Evolutionary conservation across 35 echinoderm and acorn worm species (phyloP).

Genomic region (Ophioderma brevispina): DNA sequence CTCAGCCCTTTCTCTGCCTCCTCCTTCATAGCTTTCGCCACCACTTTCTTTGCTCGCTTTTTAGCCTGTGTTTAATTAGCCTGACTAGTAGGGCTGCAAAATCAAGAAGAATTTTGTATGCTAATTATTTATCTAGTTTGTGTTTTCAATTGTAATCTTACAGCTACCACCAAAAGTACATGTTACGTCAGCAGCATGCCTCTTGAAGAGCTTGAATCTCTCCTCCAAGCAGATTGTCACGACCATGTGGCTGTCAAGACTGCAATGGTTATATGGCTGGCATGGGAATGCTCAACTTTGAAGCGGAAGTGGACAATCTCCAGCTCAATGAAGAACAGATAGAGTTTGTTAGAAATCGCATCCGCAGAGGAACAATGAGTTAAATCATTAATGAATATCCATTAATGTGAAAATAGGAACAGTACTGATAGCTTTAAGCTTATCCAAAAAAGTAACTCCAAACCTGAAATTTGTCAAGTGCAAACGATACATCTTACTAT

Average conservation of each 20-base stretch:
- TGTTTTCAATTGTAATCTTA: not conserved
- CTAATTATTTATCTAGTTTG: no score
- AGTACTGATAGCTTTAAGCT: not conserved
- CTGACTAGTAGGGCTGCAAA: no score
- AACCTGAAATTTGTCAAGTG: no score
- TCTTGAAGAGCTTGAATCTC: slow-evolving; percentile 78
- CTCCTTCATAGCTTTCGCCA: no score
- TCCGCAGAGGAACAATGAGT: slow-evolving; percentile 65
- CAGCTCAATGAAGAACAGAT: slow-evolving; percentile 83
- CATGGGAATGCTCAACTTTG: slow-evolving; percentile 75
- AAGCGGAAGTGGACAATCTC: slow-evolving; percentile 65
- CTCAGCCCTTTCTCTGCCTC: no score
- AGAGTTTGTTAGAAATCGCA: slow-evolving; percentile 48
- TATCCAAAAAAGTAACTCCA: not conserved
- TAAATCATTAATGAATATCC: no score
- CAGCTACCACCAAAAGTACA: slow-evolving; percentile 99
- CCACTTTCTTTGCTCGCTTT: no score
- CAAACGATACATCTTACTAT: no score
- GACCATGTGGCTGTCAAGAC: slow-evolving; percentile 61
- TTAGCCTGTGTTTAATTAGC: no score
- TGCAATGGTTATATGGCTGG: slow-evolving; percentile 95
- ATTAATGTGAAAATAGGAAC: not conserved
- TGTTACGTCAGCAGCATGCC: slow-evolving; percentile 78
- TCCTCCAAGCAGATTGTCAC: slow-evolving; percentile 68
- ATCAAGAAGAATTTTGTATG: no score